Conservation (phyloP, 2,888 invertebrate species). For the Hydraecia micacea region DNA sequence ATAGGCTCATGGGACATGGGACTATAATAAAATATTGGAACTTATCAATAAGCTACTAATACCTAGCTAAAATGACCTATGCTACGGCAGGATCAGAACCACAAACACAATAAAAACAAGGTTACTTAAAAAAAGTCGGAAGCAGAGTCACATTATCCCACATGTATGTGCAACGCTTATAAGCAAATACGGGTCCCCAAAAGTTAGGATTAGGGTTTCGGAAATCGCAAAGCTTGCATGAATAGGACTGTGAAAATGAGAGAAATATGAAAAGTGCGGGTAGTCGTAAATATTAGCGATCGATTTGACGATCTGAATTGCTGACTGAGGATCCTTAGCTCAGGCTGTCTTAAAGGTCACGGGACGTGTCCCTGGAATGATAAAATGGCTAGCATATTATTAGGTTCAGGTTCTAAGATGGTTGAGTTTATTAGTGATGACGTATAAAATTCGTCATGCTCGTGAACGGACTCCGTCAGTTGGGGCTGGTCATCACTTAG, state of each 20-base stretch:
- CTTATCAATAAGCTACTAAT: neutral
- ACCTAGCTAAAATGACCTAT: neutral
- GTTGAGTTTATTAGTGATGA: slow-evolving; percentile 27
- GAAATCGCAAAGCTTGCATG: slow-evolving; percentile 58
- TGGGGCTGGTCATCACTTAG: no score
- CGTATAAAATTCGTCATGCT: no score
- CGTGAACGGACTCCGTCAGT: no score
- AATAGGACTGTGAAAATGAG: slow-evolving; percentile 60
- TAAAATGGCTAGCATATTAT: slow-evolving; percentile 44
- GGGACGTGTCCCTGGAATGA: neutral
- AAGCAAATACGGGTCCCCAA: slow-evolving; percentile 59
- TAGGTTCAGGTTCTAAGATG: slow-evolving; percentile 28
- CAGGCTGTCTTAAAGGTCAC: slow-evolving; percentile 37
- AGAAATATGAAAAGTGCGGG: slow-evolving; percentile 64
- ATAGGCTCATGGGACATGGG: no score
- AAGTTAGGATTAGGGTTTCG: slow-evolving; percentile 54
- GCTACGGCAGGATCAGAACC: neutral
- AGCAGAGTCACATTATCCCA: neutral
- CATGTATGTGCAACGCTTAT: slow-evolving; percentile 39
- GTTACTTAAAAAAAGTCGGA: neutral
- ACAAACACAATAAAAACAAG: neutral
- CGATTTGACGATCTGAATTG: slow-evolving; percentile 49
- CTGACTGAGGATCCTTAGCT: slow-evolving; percentile 30
- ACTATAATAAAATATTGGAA: no score
- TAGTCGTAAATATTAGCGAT: slow-evolving; percentile 65